Conservation (phyloP, 2,797 vertebrate genomes). For the Argentina silus region DNA sequence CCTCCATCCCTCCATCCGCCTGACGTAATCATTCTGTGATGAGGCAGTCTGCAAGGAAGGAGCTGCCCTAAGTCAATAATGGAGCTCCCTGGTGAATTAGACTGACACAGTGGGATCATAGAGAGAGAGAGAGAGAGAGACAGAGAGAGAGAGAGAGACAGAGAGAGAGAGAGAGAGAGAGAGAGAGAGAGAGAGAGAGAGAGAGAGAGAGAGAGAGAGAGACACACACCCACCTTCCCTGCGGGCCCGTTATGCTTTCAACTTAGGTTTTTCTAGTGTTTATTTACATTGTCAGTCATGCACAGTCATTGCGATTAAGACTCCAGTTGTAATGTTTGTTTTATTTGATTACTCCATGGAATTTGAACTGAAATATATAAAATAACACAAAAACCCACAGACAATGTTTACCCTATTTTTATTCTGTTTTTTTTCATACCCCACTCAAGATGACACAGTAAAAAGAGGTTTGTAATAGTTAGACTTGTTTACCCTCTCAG, state of each 20-base stretch:
- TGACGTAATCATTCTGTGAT: constrained; percentile 23
- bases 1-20: neutral
- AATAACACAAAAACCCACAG: neutral
- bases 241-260: neutral
- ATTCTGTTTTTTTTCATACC: too few species aligned
- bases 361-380: neutral
- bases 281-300: constrained; percentile 50
- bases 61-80: constrained; percentile 21
- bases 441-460: neutral
- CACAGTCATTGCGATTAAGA: constrained; percentile 11
- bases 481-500: neutral
- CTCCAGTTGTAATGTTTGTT: neutral
- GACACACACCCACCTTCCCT: constrained; percentile 21
- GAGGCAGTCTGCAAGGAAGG: constrained; percentile 20
- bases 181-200: constrained; percentile 24
- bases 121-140: neutral
- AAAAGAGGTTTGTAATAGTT: too few species aligned
- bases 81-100: constrained; percentile 48
- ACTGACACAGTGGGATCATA: constrained; percentile 26
- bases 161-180: constrained; percentile 1
- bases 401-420: too few species aligned
- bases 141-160: neutral
- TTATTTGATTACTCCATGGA: neutral
- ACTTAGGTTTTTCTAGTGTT: constrained; percentile 20
- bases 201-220: constrained; percentile 10